These are phyloP conservation scores for Schizopygopsis malacanthus DNA, from an alignment of 2,797 vertebrate genomes.

Conservation along the genomic window DNA sequence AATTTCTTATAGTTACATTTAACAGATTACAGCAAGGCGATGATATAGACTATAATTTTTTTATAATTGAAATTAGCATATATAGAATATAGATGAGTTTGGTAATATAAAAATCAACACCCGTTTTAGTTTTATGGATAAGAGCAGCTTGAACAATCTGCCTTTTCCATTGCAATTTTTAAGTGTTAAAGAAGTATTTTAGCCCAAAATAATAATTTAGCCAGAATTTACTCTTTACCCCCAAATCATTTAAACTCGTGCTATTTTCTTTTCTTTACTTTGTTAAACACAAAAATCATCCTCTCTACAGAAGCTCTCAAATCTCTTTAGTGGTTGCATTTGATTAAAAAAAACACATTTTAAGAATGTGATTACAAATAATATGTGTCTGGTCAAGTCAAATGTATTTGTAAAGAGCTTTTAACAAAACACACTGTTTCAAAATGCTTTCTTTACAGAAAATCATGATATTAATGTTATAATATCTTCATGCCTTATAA, in stretches of 20 bases:
- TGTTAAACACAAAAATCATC: not conserved
- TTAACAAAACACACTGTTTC: not conserved
- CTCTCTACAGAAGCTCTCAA: not conserved
- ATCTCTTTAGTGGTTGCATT: not conserved
- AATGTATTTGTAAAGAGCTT: not conserved
- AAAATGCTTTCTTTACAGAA: not conserved
- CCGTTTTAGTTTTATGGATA: not conserved
- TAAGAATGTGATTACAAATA: constrained; percentile 9
- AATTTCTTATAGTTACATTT: not conserved
- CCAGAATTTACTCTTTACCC: not conserved
- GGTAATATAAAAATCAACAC: not conserved
- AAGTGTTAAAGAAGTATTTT: not conserved
- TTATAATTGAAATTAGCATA: too few relatives aligned
- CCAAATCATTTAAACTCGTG: not conserved
- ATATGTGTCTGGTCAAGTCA: not conserved
- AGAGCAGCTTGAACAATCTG: not conserved
- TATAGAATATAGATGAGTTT: not conserved
- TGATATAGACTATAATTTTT: not conserved
- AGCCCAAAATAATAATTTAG: not conserved
- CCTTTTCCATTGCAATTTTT: not conserved
- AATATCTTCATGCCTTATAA: not conserved
- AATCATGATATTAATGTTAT: not conserved
- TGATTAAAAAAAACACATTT: not conserved
- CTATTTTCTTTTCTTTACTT: not conserved
- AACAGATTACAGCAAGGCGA: not conserved